These are phyloP conservation scores for Glaucomys volans DNA, from an alignment of 2,113 vertebrate species.

Conservation along the genomic window DNA sequence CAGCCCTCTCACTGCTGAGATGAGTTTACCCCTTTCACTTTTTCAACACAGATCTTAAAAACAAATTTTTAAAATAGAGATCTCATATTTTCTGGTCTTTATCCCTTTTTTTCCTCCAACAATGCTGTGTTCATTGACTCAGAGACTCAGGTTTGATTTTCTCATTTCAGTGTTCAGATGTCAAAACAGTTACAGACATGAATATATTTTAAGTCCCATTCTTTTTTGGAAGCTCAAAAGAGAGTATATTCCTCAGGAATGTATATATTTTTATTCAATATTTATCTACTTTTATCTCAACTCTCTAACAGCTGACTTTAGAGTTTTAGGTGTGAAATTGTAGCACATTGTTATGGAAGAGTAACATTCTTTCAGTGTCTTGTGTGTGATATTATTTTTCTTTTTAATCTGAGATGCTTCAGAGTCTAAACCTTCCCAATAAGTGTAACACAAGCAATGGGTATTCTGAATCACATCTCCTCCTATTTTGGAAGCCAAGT, in stretches of 20 bases:
- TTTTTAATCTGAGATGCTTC: background rate
- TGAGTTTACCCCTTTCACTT: background rate
- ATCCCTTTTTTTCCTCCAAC: background rate
- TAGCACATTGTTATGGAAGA: background rate
- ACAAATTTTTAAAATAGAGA: background rate
- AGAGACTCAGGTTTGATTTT: background rate
- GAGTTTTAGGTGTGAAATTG: background rate
- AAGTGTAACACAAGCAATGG: background rate
- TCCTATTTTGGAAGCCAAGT: slow-evolving; percentile 52
- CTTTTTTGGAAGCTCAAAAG: background rate
- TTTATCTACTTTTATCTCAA: background rate
- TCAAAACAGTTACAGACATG: background rate
- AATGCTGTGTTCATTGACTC: background rate
- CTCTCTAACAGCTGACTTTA: slow-evolving; percentile 26
- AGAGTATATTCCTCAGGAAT: background rate
- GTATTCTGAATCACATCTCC: background rate
- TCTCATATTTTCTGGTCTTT: background rate
- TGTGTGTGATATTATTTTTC: background rate
- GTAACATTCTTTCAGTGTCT: background rate
- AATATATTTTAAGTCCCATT: background rate
- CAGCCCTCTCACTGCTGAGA: background rate
- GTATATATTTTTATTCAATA: slow-evolving; percentile 33
- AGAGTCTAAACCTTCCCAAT: background rate
- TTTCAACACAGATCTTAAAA: background rate
- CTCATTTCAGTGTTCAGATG: background rate